These are phyloP conservation scores for Xiphophorus maculatus DNA, from an alignment of 2,113 vertebrate species.

Conservation along the genomic window DNA sequence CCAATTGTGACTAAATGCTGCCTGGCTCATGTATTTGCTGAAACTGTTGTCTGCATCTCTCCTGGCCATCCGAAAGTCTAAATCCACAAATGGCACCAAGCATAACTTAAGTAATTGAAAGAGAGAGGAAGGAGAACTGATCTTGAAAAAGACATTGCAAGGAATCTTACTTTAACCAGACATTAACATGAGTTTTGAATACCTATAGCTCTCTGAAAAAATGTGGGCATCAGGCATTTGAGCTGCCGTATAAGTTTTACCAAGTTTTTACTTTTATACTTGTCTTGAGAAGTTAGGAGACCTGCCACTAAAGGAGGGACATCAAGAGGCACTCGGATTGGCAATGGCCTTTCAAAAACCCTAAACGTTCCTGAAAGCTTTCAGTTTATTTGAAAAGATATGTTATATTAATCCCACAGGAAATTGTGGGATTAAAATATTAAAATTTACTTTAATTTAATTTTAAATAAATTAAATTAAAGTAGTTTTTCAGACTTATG, in stretches of 20 bases:
- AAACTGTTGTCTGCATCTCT: slow-evolving; percentile 1
- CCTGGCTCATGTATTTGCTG: slow-evolving; percentile 24
- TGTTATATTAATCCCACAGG: too few species aligned
- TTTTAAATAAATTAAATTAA: too few species aligned
- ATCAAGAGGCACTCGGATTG: too few species aligned
- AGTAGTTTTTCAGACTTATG: too few species aligned
- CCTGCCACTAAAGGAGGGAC: too few species aligned
- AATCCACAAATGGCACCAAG: not conserved
- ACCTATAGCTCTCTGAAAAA: not conserved
- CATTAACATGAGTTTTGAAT: not conserved
- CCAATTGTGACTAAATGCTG: slow-evolving; percentile 50
- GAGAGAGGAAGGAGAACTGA: not conserved
- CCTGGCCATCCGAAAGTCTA: slow-evolving; percentile 1
- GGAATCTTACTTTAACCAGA: not conserved
- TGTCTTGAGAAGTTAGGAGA: not conserved
- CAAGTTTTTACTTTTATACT: not conserved
- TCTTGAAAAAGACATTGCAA: not conserved
- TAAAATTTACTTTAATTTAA: too few species aligned
- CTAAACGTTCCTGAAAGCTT: too few species aligned
- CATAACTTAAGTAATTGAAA: not conserved
- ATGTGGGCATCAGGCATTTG: too few species aligned
- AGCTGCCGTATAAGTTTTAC: not conserved
- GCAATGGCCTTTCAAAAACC: too few species aligned
- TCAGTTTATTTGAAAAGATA: too few species aligned
- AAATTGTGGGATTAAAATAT: too few species aligned